Conservation (phyloP, 2,888 invertebrate species). For the Diabrotica balteata region DNA sequence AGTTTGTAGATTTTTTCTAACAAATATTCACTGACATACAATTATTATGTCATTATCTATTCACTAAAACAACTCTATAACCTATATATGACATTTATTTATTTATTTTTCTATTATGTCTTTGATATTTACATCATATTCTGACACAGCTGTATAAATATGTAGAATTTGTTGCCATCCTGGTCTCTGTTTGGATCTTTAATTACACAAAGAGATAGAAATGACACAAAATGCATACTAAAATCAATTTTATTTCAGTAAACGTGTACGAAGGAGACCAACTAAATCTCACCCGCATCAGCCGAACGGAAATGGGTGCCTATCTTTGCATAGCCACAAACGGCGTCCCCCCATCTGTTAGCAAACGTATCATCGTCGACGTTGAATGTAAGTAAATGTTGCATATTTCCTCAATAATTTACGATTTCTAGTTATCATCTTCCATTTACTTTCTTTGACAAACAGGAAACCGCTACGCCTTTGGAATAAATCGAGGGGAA, state of each 20-base stretch:
- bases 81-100: no score
- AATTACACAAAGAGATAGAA: constrained; percentile 14
- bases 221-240: constrained; percentile 20
- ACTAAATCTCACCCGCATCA: constrained; percentile 84
- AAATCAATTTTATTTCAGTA: constrained; percentile 67
- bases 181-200: constrained; percentile 10
- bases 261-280: constrained; percentile 85
- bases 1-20: no score
- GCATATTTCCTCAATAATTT: constrained; percentile 40
- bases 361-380: constrained; percentile 89
- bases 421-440: constrained; percentile 26
- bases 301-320: constrained; percentile 87
- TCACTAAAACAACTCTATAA: no score
- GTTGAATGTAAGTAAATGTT: constrained; percentile 80
- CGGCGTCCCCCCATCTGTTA: constrained; percentile 89
- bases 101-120: no score
- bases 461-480: background rate
- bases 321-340: constrained; percentile 86
- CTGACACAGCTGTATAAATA: no score
- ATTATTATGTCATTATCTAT: no score
- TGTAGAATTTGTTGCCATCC: background rate
- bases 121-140: no score
- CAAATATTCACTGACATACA: no score
- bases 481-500: no score
- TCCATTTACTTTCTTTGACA: constrained; percentile 11